Evolutionary conservation across 2,888 invertebrate species (phyloP), one percentile per base, ranked within the genome.

Genomic region (Candidula unifasciata): DNA sequence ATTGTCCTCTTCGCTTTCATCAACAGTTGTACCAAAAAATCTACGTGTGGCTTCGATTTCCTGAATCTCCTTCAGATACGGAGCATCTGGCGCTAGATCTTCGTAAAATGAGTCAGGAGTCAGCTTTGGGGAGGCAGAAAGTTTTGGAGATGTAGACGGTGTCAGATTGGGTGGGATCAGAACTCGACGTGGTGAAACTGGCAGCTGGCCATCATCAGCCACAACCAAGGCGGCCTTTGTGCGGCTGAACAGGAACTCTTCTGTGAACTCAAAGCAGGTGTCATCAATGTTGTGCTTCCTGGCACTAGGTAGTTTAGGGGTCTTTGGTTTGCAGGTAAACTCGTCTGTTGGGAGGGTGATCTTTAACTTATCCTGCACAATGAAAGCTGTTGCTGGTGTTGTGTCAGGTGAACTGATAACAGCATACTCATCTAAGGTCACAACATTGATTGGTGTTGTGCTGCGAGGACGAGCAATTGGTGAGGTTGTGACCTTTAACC

Each of bases 391-490:
- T 16, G 83, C 84, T 27, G 87, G 87, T 1, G 89, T 89, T 82
- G 86, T 88, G 80, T 91, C 91, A 30, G 91, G 91, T 10, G 91
- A 91, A 80, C 90, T 90, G n/a, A 89, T 87, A 68, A 82, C 84
- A 30, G 88, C 89, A 88, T 92, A 92, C 83, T 92, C 91, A 64
- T 92, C 91, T 66, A 91, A 87, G 52, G 90, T 90, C 30, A 89
- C 88, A 66, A 92, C 89, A 88, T 89, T 91, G 57, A 92, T 91
- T 27, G 91, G 91, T 52, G 92, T 90, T 13, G 90, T 90, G 81
- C 92, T 92, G 16, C 92, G 86, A 10, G 92, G 92, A 27, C 92
- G 87, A 57, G 90, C 91, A 66, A 92, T 91, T 16, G 91, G 91
- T 44, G 88, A 90, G 10, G 90, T 91, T 37, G 90, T 92, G 1